phyloP scores from a whole-genome alignment of 37 sponge, comb jelly and placozoan species.

The Theonella swinhoei region DNA sequence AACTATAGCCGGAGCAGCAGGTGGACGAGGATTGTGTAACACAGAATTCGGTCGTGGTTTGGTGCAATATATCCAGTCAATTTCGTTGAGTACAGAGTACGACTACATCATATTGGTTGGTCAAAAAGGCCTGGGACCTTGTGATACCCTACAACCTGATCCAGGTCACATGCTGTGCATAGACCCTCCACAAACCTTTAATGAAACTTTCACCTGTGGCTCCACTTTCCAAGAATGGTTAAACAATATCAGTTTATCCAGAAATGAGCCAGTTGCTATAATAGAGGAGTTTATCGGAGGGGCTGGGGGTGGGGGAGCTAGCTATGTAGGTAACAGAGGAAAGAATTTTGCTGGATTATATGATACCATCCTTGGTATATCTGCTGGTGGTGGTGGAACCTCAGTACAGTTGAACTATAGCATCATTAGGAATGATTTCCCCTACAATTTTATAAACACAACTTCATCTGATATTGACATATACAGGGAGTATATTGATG shows the following conservation, averaged over 20 bases:
- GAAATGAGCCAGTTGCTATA: too few species aligned
- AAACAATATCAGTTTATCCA: too few species aligned
- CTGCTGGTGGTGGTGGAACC: slow-evolving; percentile 62
- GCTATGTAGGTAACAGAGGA: slow-evolving; percentile 14
- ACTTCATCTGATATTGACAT: background rate
- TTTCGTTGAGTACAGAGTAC: slow-evolving; percentile 10
- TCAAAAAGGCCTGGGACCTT: slow-evolving; percentile 51
- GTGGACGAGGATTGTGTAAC: slow-evolving; percentile 64
- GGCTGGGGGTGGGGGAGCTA: slow-evolving; percentile 67
- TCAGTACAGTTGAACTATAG: background rate
- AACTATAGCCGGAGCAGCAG: slow-evolving; percentile 63
- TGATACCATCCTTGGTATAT: slow-evolving; percentile 2
- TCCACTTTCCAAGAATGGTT: background rate
- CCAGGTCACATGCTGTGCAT: slow-evolving; percentile 9
- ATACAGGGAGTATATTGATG: background rate
- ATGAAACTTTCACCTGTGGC: background rate
- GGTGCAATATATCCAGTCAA: background rate
- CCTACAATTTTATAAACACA: background rate
- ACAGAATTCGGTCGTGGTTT: slow-evolving; percentile 12
- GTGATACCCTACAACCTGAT: slow-evolving; percentile 8
- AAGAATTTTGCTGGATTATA: background rate
- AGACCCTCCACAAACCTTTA: background rate
- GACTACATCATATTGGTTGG: slow-evolving; percentile 43
- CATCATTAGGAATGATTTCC: background rate
- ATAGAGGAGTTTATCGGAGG: slow-evolving; percentile 20